phyloP scores from a whole-genome alignment of 2,888 invertebrate genomes.

The Mesorhabditis sp. region DNA sequence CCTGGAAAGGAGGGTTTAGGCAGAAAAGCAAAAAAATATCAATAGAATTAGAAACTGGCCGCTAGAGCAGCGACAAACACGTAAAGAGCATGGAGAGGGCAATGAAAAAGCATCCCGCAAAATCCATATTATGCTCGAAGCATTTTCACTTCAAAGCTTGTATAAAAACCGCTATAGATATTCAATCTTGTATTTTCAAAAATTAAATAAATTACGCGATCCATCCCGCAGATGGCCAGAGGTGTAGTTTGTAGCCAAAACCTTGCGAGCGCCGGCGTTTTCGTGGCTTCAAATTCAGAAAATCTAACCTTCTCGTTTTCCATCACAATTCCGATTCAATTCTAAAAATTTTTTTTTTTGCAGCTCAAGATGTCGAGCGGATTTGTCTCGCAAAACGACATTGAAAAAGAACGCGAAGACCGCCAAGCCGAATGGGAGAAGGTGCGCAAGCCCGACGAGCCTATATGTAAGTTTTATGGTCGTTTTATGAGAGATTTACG shows the following conservation, averaged over 20 bases:
- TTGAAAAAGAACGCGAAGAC: conserved; percentile 74
- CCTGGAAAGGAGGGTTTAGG: background rate
- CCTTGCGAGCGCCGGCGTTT: no score
- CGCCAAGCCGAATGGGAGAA: conserved; percentile 96
- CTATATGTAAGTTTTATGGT: conserved; percentile 69
- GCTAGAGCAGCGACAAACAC: background rate
- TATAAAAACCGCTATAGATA: no score
- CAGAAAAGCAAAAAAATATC: no score
- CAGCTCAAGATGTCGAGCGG: conserved; percentile 33
- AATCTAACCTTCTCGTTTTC: no score
- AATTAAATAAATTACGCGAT: no score
- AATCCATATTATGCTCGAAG: no score
- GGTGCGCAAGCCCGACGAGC: conserved; percentile 84
- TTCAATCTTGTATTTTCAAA: no score
- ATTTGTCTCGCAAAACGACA: conserved; percentile 83
- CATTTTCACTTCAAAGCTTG: no score
- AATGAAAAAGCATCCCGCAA: background rate
- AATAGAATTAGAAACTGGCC: background rate
- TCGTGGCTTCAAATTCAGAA: no score
- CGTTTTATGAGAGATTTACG: background rate
- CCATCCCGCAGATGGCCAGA: no score
- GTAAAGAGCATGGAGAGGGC: background rate
- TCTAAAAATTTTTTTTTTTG: background rate
- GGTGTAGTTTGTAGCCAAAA: no score
- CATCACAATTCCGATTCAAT: background rate